Conservation (phyloP, 2,797 vertebrate genomes). For the Trematomus bernacchii region DNA sequence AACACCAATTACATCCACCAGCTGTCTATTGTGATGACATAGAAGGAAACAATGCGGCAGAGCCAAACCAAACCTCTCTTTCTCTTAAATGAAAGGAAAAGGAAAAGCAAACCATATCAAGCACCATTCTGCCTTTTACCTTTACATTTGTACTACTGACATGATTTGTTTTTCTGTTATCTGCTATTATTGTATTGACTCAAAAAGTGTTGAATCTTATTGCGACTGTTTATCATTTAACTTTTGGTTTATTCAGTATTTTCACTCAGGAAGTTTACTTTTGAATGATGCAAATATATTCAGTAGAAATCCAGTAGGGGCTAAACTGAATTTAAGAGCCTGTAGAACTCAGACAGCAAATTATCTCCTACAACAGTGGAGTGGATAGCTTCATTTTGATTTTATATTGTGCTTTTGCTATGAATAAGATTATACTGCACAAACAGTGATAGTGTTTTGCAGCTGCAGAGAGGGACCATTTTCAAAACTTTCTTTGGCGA, state of each 20-base stretch:
- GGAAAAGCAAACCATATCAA: constrained; percentile 10
- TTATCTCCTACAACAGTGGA: background rate
- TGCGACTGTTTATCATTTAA: background rate
- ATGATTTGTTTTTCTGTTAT: background rate
- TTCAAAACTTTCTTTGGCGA: constrained; percentile 6
- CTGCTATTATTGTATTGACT: background rate
- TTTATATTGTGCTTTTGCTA: background rate
- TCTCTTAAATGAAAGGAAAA: constrained; percentile 8
- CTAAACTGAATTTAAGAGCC: background rate
- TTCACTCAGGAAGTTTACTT: background rate
- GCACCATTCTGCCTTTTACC: background rate
- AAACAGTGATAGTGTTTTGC: background rate
- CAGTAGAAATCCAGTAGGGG: background rate
- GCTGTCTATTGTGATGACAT: constrained; percentile 29
- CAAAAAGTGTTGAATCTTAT: background rate
- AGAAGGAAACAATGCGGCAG: constrained; percentile 1
- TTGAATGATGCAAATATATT: background rate
- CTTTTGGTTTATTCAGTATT: background rate
- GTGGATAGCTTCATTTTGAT: background rate
- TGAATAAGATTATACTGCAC: constrained; percentile 13
- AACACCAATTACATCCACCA: constrained; percentile 25
- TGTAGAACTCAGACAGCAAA: background rate
- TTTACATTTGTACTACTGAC: background rate
- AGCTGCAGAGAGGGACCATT: background rate
- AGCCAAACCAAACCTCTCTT: constrained; percentile 3